Percentiles rank a stretch among this genome's conserved stretches.
phyloP scores from a whole-genome alignment of 2,888 invertebrate genomes.

The Blastobasis lacticolella region DNA sequence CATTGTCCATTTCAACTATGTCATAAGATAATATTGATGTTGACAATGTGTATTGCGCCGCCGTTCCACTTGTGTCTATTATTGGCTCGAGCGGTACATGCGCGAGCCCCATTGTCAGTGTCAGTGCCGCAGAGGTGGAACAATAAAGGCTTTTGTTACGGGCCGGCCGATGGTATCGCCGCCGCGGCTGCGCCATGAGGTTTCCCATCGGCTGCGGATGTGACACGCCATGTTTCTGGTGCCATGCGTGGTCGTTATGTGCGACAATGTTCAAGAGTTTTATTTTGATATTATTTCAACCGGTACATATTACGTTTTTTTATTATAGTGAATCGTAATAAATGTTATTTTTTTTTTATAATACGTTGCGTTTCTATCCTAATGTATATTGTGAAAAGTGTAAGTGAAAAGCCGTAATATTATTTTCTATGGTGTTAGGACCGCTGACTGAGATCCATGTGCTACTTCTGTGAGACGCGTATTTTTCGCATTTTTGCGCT shows the following conservation, averaged over 20 bases:
- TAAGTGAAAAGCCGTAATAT: too few relatives aligned
- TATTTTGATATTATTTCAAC: conserved; percentile 35
- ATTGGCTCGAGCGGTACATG: conserved; percentile 6
- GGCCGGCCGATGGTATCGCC: conserved; percentile 35
- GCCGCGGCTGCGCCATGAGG: conserved; percentile 16
- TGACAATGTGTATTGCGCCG: conserved; percentile 15
- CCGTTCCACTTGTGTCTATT: conserved; percentile 11
- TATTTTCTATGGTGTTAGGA: too few relatives aligned
- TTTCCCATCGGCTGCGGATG: conserved; percentile 13
- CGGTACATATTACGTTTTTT: conserved; percentile 27
- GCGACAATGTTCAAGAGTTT: conserved; percentile 38
- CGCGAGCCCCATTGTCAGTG: conserved; percentile 31
- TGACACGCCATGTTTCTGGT: conserved; percentile 25
- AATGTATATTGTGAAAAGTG: too few relatives aligned
- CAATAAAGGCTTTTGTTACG: conserved; percentile 36
- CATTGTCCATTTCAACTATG: conserved; percentile 27
- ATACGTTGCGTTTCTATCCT: too few relatives aligned
- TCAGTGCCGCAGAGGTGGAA: conserved; percentile 30
- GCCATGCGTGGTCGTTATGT: conserved; percentile 18
- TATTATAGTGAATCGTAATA: too few relatives aligned
- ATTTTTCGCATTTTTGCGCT: too few relatives aligned
- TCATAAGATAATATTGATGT: conserved; percentile 27
- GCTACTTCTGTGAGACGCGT: too few relatives aligned
- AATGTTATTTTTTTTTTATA: too few relatives aligned
- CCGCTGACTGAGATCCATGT: too few relatives aligned